These are phyloP conservation scores for Branchipolynoe longqiensis DNA, from an alignment of 2,888 invertebrate species.

Conservation along the genomic window DNA sequence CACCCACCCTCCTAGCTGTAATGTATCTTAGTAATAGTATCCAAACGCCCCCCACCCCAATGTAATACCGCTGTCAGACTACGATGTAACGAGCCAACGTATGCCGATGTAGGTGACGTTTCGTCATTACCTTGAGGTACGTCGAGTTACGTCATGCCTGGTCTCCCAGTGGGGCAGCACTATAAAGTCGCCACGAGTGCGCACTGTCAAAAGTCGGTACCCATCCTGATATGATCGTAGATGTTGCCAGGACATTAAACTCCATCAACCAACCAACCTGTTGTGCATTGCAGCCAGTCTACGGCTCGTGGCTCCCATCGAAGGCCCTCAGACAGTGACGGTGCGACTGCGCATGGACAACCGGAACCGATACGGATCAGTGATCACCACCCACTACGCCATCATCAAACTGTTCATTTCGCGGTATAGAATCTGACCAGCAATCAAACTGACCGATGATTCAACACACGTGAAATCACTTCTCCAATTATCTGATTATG, in stretches of 20 bases:
- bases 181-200: too few relatives aligned
- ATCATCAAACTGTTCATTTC: slow-evolving; percentile 80
- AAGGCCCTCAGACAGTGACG: slow-evolving; percentile 73
- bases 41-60: too few relatives aligned
- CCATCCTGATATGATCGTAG: too few relatives aligned
- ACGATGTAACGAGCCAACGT: too few relatives aligned
- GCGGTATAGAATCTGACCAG: slow-evolving; percentile 60
- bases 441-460: slow-evolving; percentile 68
- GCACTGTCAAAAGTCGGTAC: too few relatives aligned
- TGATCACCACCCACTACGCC: slow-evolving; percentile 81
- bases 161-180: neutral
- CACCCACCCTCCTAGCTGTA: too few relatives aligned
- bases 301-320: slow-evolving; percentile 72
- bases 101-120: too few relatives aligned
- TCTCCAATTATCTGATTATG: too few relatives aligned
- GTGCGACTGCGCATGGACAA: slow-evolving; percentile 80
- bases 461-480: neutral
- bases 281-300: slow-evolving; percentile 71
- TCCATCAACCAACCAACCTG: neutral
- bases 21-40: too few relatives aligned
- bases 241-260: too few relatives aligned
- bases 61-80: too few relatives aligned
- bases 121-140: too few relatives aligned
- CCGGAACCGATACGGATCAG: slow-evolving; percentile 76
- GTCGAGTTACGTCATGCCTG: neutral